Base-by-base conservation (phyloP, 2,797 vertebrate genomes). In the Salmo trutta region DNA sequence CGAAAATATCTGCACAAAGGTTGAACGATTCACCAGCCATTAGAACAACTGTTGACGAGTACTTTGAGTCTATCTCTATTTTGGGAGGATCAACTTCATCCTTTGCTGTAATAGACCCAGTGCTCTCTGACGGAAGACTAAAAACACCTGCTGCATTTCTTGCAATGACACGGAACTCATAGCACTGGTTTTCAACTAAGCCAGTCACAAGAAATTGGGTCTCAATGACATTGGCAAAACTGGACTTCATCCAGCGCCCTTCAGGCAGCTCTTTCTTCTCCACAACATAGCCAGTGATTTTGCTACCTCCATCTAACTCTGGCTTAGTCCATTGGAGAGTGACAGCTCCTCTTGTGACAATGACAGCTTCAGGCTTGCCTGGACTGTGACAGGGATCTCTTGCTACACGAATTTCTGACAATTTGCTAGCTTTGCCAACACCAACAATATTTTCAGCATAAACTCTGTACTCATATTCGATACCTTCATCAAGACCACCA, bases 181-280 rank as follows among this genome's bases (percentile, higher is more conserved):
- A 99, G 79, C 93, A 90, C 33, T 98, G 95, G 86, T 98, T 95
- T 93, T 99, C 98, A 56, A 91, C 91, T 53, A 99, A 95, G 84
- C 95, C 97, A 77, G 97, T 97, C 84, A 98, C 96, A 91, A 95
- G 95, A 95, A 98, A 99, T 0, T 96, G 91, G 24, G 97, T 99
- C 74, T 97, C 96, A 84, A 97, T 95, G 36, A 99, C 82, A 82
- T 99, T 99, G 67, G 98, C 87, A 79, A 99, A 99, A 89, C 97
- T 99, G 82, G 98, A 97, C 88, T 99, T 99, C 98, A 99, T 99
- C 98, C 98, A 99, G n/a, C 98, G 97, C 10, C 97, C 97, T 2
- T 94, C 95, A 56, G 92, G 89, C 76, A 95, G 88, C 82, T 99
- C 94, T 80, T 97, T 98, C 92, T 98, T 99, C 91, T 99, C 98